A percentile compares a stretch with the other conserved stretches of the same genome.
phyloP scores from a whole-genome alignment of 2,888 invertebrate genomes.

The Pollenia amentaria region DNA sequence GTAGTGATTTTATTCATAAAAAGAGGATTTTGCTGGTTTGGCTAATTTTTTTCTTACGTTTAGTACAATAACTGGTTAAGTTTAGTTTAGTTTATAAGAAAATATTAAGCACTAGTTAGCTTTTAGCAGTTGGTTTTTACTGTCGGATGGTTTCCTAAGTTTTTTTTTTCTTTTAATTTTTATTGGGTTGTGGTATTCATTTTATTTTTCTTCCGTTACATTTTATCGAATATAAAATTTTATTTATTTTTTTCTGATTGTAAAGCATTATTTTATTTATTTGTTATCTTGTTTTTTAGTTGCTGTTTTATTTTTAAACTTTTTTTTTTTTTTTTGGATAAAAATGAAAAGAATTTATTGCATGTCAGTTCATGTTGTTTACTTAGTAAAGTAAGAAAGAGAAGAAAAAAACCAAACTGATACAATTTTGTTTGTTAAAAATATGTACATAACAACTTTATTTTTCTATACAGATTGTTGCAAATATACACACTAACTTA shows the following conservation, averaged over 20 bases:
- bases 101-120: conserved; percentile 57
- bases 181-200: conserved; percentile 19
- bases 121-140: conserved; percentile 42
- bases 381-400: conserved; percentile 11
- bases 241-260: conserved; percentile 32
- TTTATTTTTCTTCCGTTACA: conserved; percentile 23
- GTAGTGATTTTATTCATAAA: not conserved
- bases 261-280: conserved; percentile 57
- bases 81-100: conserved; percentile 53
- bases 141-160: conserved; percentile 3
- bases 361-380: conserved; percentile 70
- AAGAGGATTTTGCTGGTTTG: not conserved
- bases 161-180: conserved; percentile 13
- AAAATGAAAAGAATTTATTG: conserved; percentile 69
- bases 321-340: conserved; percentile 31
- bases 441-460: not conserved
- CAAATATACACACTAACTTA: not conserved
- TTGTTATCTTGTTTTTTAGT: conserved; percentile 44
- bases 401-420: conserved; percentile 22
- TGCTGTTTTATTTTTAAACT: not conserved
- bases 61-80: not conserved
- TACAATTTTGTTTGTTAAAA: conserved; percentile 29
- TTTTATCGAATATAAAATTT: conserved; percentile 29
- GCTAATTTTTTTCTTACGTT: conserved; percentile 7
- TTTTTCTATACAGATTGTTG: conserved; percentile 19